These are phyloP conservation scores for Protosalanx chinensis DNA, from an alignment of 2,797 vertebrate genomes.

Conservation along the genomic window DNA sequence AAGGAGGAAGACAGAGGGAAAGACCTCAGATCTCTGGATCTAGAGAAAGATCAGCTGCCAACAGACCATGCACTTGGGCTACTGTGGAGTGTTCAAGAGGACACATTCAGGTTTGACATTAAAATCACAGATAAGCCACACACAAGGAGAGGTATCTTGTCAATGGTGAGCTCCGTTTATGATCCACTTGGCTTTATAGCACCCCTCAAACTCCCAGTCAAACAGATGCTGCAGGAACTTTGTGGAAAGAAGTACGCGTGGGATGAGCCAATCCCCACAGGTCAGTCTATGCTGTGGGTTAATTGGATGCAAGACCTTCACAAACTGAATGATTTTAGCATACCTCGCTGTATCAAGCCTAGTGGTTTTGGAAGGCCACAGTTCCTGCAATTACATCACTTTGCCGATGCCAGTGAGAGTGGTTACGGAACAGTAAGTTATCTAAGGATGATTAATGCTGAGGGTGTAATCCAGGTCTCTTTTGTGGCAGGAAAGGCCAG, in stretches of 20 bases:
- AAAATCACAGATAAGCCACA: not conserved
- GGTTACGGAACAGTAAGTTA: conserved; percentile 23
- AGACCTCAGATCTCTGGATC: conserved; percentile 17
- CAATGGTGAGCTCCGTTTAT: conserved; percentile 16
- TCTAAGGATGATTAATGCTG: not conserved
- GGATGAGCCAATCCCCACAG: conserved; percentile 21
- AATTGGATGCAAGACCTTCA: not conserved
- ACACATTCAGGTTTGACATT: conserved; percentile 8
- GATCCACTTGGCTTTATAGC: conserved; percentile 10
- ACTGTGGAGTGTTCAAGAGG: conserved; percentile 10
- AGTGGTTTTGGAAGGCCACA: conserved; percentile 12
- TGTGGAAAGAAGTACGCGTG: conserved; percentile 12
- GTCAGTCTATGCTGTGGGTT: not conserved
- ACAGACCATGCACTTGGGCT: conserved; percentile 13
- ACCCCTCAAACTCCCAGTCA: not conserved
- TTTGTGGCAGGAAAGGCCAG: too few species aligned
- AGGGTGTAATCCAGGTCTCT: not conserved
- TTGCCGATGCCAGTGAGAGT: conserved; percentile 28
- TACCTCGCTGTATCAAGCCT: conserved; percentile 10
- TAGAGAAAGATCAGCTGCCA: conserved; percentile 13
- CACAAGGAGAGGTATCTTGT: conserved; percentile 16
- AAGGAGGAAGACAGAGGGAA: conserved; percentile 13
- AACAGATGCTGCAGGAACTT: conserved; percentile 29
- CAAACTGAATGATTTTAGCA: conserved; percentile 1
- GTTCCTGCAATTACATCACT: conserved; percentile 24